Conservation (phyloP, 2,797 vertebrate genomes). For the Rallus crepitans region DNA sequence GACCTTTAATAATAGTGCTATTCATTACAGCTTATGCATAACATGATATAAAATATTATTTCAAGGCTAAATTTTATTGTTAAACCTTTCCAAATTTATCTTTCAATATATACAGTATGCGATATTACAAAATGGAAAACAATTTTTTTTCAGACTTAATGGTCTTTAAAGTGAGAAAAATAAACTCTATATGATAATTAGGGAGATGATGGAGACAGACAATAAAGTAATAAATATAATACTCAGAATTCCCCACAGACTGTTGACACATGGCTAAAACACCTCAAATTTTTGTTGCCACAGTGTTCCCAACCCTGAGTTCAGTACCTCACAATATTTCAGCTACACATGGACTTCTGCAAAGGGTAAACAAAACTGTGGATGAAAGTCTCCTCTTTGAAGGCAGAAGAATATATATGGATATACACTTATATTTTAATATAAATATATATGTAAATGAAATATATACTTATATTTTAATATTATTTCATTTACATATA, state of each 20-base stretch:
- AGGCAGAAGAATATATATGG: neutral
- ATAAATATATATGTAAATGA: neutral
- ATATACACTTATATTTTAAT: neutral
- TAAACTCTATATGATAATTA: neutral
- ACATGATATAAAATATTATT: neutral
- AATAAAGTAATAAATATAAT: neutral
- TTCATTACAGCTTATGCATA: neutral
- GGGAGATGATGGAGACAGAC: neutral
- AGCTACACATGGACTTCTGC: neutral
- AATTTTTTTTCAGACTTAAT: neutral
- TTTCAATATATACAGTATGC: neutral
- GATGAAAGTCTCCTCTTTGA: neutral
- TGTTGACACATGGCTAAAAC: neutral
- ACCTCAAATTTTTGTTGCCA: neutral
- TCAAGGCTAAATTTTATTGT: neutral
- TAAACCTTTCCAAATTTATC: neutral
- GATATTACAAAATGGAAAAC: neutral
- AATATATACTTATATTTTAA: too few relatives aligned
- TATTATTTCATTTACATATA: too few relatives aligned
- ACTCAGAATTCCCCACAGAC: neutral
- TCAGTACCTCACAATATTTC: neutral
- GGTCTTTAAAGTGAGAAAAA: neutral
- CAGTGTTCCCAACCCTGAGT: neutral
- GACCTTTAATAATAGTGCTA: neutral
- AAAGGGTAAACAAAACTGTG: neutral